Evolutionary conservation across 2,888 invertebrate species (phyloP).

Genomic region (Resseliella maxima): DNA sequence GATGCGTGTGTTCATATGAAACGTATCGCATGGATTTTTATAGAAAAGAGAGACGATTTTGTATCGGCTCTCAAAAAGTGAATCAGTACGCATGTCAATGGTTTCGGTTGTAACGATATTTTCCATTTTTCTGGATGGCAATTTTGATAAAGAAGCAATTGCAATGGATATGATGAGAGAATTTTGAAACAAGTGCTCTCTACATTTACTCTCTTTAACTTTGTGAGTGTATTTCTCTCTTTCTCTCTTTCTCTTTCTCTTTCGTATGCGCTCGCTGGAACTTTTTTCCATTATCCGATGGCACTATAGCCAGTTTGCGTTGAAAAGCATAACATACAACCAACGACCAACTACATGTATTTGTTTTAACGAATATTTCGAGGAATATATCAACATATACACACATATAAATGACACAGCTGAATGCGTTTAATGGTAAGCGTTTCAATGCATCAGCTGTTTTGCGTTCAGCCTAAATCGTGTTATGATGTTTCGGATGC

Average conservation of each 20-base stretch:
- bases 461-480: slow-evolving; percentile 51
- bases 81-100: slow-evolving; percentile 44
- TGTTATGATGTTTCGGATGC: background rate
- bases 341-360: background rate
- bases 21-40: background rate
- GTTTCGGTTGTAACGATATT: background rate
- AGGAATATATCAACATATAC: background rate
- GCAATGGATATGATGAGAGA: background rate
- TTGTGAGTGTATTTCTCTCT: no score
- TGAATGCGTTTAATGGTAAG: slow-evolving; percentile 52
- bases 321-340: background rate
- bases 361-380: background rate
- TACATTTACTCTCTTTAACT: no score
- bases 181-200: background rate
- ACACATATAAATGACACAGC: background rate
- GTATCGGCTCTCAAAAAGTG: background rate
- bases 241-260: no score
- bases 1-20: background rate
- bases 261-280: background rate
- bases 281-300: background rate
- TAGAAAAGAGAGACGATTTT: background rate
- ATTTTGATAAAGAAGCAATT: background rate
- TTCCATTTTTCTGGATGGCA: slow-evolving; percentile 31
- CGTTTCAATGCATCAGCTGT: slow-evolving; percentile 54
- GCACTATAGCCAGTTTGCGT: background rate